Evolutionary conservation across 2,113 vertebrate species (phyloP).

Genomic region (Numida meleagris): DNA sequence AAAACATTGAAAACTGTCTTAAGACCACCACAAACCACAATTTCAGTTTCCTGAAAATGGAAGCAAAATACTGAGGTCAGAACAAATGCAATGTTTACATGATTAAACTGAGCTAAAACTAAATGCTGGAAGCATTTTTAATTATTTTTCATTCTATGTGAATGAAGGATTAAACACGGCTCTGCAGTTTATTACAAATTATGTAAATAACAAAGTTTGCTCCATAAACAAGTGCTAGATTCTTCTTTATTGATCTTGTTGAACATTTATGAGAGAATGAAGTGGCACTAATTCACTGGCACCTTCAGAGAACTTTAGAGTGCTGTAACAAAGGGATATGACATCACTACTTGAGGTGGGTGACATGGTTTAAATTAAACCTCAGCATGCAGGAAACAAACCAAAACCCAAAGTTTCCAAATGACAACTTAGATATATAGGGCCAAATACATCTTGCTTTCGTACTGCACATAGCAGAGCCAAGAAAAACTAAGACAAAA

Average conservation of each 20-base stretch:
- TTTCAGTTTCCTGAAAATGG: neutral
- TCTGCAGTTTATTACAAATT: slow-evolving; percentile 1
- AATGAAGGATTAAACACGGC: slow-evolving; percentile 1
- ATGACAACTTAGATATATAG: slow-evolving; percentile 41
- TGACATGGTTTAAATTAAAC: slow-evolving; percentile 67
- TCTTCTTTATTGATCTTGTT: slow-evolving; percentile 13
- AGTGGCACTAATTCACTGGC: neutral
- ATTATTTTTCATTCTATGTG: neutral
- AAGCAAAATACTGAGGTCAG: neutral
- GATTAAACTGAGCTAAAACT: neutral
- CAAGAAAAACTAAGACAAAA: slow-evolving; percentile 72
- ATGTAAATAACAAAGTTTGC: neutral
- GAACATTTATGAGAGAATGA: neutral
- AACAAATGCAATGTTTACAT: neutral
- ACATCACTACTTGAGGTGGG: neutral
- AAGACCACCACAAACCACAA: neutral
- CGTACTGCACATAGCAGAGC: slow-evolving; percentile 21
- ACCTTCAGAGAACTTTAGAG: neutral
- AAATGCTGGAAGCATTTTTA: neutral
- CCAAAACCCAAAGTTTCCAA: slow-evolving; percentile 67
- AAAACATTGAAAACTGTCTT: neutral
- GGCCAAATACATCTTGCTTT: slow-evolving; percentile 48
- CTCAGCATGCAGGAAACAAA: slow-evolving; percentile 35
- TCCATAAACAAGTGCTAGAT: neutral
- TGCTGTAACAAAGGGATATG: neutral